Conservation (phyloP, 37 sponge, comb jelly and placozoan genomes). For the Oopsacas minuta region DNA sequence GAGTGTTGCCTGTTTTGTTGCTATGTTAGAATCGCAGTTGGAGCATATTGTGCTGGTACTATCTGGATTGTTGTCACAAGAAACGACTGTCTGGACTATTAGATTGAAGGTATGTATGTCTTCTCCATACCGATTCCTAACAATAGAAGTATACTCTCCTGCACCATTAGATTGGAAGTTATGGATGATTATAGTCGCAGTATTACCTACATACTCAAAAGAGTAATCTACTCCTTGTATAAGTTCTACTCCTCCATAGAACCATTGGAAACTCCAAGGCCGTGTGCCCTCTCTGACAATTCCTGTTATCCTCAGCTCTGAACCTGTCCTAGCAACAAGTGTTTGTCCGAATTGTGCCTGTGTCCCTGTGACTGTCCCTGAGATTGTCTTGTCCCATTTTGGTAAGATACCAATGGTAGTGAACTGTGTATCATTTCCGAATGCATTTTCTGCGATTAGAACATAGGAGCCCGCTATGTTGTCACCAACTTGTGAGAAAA, state of each 20-base stretch:
- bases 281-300: neutral
- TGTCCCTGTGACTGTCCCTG: neutral
- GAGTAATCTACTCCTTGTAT: neutral
- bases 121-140: neutral
- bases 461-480: neutral
- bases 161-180: neutral
- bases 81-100: neutral
- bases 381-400: neutral
- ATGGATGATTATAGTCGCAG: neutral
- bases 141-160: neutral
- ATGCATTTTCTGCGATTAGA: neutral
- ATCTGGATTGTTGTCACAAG: neutral
- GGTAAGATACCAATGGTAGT: neutral
- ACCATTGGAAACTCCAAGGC: constrained; percentile 11
- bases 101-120: neutral
- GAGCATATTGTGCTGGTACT: neutral
- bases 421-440: neutral
- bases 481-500: neutral
- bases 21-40: neutral
- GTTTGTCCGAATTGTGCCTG: neutral
- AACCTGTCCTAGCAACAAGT: neutral
- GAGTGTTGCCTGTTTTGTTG: neutral
- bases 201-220: neutral
- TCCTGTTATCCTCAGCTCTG: neutral
- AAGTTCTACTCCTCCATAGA: neutral